A percentile compares a stretch with the other conserved stretches of the same genome.
Conservation (phyloP, 2,113 vertebrate species). For the Takifugu bimaculatus region DNA sequence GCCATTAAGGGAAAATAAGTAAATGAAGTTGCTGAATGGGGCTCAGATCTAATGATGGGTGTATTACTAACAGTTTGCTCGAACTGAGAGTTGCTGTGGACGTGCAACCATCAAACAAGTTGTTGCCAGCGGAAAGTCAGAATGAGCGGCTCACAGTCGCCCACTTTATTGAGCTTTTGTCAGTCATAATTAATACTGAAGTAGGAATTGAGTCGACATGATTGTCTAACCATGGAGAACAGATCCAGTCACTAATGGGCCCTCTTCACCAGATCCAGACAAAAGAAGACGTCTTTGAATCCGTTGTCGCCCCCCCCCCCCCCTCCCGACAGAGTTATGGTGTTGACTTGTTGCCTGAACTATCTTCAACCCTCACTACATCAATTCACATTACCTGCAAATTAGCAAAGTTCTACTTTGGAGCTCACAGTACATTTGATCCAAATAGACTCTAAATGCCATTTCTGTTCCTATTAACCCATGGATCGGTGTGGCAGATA, state of each 20-base stretch:
- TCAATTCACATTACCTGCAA: slow-evolving; percentile 99
- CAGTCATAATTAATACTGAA: slow-evolving; percentile 66
- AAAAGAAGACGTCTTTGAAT: slow-evolving; percentile 30
- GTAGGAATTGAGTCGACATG: slow-evolving; percentile 62
- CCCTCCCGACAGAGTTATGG: slow-evolving; percentile 61
- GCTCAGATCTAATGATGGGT: slow-evolving; percentile 10
- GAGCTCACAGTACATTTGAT: slow-evolving; percentile 97
- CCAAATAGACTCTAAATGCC: slow-evolving; percentile 99
- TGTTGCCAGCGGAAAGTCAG: slow-evolving; percentile 12
- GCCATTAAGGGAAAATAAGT: slow-evolving; percentile 36
- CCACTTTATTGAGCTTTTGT: slow-evolving; percentile 61
- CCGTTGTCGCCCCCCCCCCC: background rate
- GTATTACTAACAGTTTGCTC: slow-evolving; percentile 4
- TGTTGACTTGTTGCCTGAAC: slow-evolving; percentile 81
- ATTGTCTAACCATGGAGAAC: slow-evolving; percentile 65
- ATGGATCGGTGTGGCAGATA: slow-evolving; percentile 97
- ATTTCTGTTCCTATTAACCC: slow-evolving; percentile 99
- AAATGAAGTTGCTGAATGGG: slow-evolving; percentile 33
- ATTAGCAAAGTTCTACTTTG: slow-evolving; percentile 99
- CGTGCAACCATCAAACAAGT: slow-evolving; percentile 12
- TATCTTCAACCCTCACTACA: slow-evolving; percentile 91
- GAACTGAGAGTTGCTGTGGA: slow-evolving; percentile 9
- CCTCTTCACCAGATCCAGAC: slow-evolving; percentile 20
- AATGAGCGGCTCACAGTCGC: slow-evolving; percentile 29
- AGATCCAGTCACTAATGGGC: slow-evolving; percentile 42